These are phyloP conservation scores for Hippocampus barbouri DNA, from an alignment of 2,113 vertebrate genomes.

Conservation along the genomic window DNA sequence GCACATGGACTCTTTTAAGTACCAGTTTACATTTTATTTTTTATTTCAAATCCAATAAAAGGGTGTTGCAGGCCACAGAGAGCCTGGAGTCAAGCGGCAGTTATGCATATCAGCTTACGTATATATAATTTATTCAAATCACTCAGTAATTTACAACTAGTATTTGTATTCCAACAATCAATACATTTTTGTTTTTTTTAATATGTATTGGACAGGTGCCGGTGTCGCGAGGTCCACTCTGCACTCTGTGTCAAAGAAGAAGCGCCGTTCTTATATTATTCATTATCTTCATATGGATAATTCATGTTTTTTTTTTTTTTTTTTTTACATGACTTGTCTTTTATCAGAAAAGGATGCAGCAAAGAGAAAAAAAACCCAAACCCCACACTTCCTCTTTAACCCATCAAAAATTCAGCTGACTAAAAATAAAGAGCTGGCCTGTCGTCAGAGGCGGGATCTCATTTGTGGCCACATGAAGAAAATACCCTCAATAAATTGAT, in stretches of 20 bases:
- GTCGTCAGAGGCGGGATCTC: constrained; percentile 35
- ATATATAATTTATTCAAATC: background rate
- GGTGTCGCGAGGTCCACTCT: background rate
- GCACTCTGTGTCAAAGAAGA: constrained; percentile 9
- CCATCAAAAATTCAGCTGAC: constrained; percentile 56
- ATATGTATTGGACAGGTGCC: background rate
- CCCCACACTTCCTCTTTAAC: constrained; percentile 15
- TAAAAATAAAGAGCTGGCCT: constrained; percentile 51
- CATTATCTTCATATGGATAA: constrained; percentile 40
- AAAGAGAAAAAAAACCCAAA: constrained; percentile 9
- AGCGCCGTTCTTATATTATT: constrained; percentile 27
- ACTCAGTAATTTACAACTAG: background rate
- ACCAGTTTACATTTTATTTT: background rate
- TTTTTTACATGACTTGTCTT: constrained; percentile 7
- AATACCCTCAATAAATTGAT: background rate
- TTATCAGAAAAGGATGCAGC: constrained; percentile 27
- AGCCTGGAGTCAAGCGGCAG: constrained; percentile 20
- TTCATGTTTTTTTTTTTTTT: constrained; percentile 30
- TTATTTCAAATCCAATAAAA: background rate
- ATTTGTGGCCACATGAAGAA: constrained; percentile 26
- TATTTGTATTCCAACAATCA: constrained; percentile 1
- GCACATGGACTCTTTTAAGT: background rate
- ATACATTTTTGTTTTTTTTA: background rate
- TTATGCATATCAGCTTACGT: constrained; percentile 1
- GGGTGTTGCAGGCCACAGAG: background rate